phyloP scores from a whole-genome alignment of 2,888 invertebrate genomes.

The Lasioglossum lativentre region DNA sequence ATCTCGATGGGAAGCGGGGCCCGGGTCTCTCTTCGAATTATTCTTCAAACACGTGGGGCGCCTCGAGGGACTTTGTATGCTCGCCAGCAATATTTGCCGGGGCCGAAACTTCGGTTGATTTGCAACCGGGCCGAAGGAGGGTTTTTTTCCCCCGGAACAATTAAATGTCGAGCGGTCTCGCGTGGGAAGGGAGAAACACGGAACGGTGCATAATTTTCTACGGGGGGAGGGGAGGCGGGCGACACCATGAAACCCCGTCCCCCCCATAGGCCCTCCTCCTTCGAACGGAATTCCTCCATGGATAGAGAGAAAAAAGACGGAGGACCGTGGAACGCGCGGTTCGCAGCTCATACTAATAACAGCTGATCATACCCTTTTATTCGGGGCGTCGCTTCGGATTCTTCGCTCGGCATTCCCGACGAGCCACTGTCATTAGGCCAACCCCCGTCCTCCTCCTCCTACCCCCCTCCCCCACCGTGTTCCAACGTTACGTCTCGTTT shows the following conservation, averaged over 20 bases:
- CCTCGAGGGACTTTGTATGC: constrained; percentile 38
- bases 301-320: neutral
- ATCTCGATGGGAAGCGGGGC: constrained; percentile 49
- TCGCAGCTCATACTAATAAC: constrained; percentile 45
- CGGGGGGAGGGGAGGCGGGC: neutral
- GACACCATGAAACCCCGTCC: neutral
- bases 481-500: constrained; percentile 35
- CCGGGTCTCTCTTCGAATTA: constrained; percentile 49
- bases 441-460: neutral
- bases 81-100: constrained; percentile 56
- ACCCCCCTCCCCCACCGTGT: accelerated
- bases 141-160: constrained; percentile 43
- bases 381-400: constrained; percentile 33
- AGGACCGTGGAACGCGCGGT: constrained; percentile 21
- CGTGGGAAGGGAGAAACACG: neutral
- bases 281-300: constrained; percentile 7
- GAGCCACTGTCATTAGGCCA: constrained; percentile 31
- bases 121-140: constrained; percentile 24
- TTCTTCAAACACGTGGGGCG: constrained; percentile 52
- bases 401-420: constrained; percentile 38
- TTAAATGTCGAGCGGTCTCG: constrained; percentile 44
- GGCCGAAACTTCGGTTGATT: constrained; percentile 55
- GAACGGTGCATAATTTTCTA: constrained; percentile 36
- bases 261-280: neutral
- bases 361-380: constrained; percentile 55